Evolutionary conservation across 2,113 vertebrate species (phyloP), one percentile per base, ranked within the genome.

Genomic region (Charadrius vociferus): DNA sequence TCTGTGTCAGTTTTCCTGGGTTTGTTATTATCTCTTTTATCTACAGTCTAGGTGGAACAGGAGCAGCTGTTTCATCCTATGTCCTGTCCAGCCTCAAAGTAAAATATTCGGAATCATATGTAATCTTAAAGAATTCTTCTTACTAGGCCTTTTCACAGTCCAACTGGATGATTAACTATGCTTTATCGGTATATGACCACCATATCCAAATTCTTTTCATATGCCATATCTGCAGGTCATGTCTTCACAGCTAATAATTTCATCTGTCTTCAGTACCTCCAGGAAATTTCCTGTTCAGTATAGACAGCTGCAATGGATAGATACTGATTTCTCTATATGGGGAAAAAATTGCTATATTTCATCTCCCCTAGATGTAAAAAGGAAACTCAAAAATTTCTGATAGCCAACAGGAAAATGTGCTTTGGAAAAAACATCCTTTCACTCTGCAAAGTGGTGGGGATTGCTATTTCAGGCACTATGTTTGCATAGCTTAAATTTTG

Each of bases 201-300:
- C 30, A 22, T 27, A 78, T 49, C 86, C 63, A 93, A 90, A 81
- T 88, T 91, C 15, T 88, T 92, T 95, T 95, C 41, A 29, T 83
- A 88, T 29, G 24, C 71, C 14, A 2, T 92, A 86, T 92, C 94
- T 96, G 56, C 66, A 85, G 95, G 81, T 90, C 85, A 82, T 90
- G 70, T 90, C 52, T 95, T 81, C 82, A 70, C 39, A 88, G 67
- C 58, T 90, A 93, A 92, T 90, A 90, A 90, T 91, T 95, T 95
- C 43, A 81, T 91, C 72, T 86, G 9, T 92, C 91, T 95, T 93
- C 79, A 83, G 45, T 70, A 93, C 59, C 86, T 93, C 39, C 67
- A 95, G 95, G 95, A 95, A 95, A 95, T 92, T 77, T 95, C 45
- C 74, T 92, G 83, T 96, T 81, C 71, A 86, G 45, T 43, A 90